These are phyloP conservation scores for Urocynchramus pylzowi DNA, from an alignment of 2,113 vertebrate species.

Conservation along the genomic window DNA sequence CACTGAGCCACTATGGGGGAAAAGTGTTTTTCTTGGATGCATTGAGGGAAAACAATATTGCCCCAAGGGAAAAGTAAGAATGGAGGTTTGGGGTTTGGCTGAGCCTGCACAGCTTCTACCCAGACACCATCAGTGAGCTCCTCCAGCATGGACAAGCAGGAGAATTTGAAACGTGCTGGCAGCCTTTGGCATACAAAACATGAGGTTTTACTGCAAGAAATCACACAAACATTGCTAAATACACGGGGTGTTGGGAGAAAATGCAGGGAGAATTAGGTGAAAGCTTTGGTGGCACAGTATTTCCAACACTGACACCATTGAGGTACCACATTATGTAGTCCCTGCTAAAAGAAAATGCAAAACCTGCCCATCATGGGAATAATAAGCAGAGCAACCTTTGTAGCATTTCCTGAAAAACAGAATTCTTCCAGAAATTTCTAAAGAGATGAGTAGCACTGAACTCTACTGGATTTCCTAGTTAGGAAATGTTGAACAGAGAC, in stretches of 20 bases:
- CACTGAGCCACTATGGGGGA: fast-evolving
- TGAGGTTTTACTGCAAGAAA: not conserved
- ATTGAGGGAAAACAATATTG: not conserved
- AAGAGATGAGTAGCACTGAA: not conserved
- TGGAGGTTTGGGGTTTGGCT: not conserved
- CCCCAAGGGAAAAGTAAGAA: not conserved
- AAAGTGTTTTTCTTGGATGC: not conserved
- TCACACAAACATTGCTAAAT: not conserved
- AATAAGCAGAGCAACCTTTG: not conserved
- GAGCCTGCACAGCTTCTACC: not conserved
- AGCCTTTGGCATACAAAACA: not conserved
- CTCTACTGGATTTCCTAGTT: not conserved
- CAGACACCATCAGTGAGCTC: not conserved
- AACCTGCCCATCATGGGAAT: not conserved
- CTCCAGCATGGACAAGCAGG: not conserved
- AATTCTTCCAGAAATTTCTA: not conserved
- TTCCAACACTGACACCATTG: not conserved
- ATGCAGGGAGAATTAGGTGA: not conserved
- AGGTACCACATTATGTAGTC: not conserved
- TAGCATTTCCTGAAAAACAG: not conserved
- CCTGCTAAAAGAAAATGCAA: not conserved
- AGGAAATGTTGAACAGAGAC: not conserved
- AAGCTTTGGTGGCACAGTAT: not conserved
- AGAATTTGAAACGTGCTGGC: not conserved
- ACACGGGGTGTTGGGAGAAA: not conserved